phyloP scores from a whole-genome alignment of 2,888 invertebrate species.

The Himalopsyche japonica region DNA sequence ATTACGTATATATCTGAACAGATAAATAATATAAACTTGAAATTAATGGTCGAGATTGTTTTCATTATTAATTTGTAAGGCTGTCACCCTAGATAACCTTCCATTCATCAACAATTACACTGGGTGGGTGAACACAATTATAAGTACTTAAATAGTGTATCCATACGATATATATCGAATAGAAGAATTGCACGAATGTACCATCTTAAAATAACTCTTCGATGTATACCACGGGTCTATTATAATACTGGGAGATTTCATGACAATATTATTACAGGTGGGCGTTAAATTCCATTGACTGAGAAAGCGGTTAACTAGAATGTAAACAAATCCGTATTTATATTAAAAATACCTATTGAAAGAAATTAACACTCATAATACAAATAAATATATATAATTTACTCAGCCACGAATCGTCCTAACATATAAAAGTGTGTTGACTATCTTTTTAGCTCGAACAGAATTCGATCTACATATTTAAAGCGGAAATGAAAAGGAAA shows the following conservation, averaged over 20 bases:
- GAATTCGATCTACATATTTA: no score
- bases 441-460: no score
- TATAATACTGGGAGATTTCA: not conserved
- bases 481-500: no score
- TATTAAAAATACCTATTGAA: no score
- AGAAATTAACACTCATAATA: no score
- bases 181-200: not conserved
- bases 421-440: no score
- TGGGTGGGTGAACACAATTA: not conserved
- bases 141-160: not conserved
- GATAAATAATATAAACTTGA: no score
- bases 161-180: not conserved
- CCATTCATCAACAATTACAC: not conserved
- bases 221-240: not conserved
- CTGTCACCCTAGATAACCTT: not conserved
- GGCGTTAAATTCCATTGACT: not conserved
- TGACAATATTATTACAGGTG: not conserved
- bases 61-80: not conserved
- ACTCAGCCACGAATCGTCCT: no score
- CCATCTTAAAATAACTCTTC: not conserved
- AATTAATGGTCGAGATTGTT: no score
- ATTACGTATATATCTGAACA: no score
- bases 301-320: not conserved
- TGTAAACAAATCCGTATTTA: no score
- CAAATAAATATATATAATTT: no score